Percentiles rank a stretch among this genome's conserved stretches.
Conservation (phyloP, 1,140 invertebrate genomes). For the Elysia chlorotica region DNA sequence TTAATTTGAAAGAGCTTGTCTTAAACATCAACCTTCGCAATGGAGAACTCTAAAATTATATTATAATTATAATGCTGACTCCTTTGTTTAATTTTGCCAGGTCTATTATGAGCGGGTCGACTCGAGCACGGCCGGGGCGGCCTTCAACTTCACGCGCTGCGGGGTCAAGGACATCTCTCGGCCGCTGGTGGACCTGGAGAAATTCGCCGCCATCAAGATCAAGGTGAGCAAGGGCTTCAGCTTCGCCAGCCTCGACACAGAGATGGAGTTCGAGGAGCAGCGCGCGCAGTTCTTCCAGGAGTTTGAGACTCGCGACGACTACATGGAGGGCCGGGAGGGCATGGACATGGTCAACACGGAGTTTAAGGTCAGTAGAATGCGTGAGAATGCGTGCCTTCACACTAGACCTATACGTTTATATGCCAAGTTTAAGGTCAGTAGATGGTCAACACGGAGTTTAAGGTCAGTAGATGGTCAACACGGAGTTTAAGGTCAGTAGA, state of each 20-base stretch:
- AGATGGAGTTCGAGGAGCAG: slow-evolving; percentile 84
- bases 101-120: slow-evolving; percentile 86
- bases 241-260: slow-evolving; percentile 79
- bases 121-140: slow-evolving; percentile 77
- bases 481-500: too few species aligned
- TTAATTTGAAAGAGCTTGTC: too few species aligned
- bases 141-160: slow-evolving; percentile 79
- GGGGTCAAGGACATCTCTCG: slow-evolving; percentile 82
- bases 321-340: slow-evolving; percentile 88
- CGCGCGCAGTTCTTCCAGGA: slow-evolving; percentile 80
- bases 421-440: too few species aligned
- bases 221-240: slow-evolving; percentile 81
- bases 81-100: too few species aligned
- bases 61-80: too few species aligned
- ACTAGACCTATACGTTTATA: too few species aligned
- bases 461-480: too few species aligned
- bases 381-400: too few species aligned
- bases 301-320: slow-evolving; percentile 81
- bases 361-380: too few species aligned
- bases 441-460: too few species aligned
- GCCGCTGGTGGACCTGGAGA: slow-evolving; percentile 71
- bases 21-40: too few species aligned
- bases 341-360: slow-evolving; percentile 72
- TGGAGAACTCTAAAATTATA: too few species aligned
- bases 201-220: slow-evolving; percentile 74